phyloP scores from a whole-genome alignment of 2,888 invertebrate species.

The Xestoiulus laeticollis region DNA sequence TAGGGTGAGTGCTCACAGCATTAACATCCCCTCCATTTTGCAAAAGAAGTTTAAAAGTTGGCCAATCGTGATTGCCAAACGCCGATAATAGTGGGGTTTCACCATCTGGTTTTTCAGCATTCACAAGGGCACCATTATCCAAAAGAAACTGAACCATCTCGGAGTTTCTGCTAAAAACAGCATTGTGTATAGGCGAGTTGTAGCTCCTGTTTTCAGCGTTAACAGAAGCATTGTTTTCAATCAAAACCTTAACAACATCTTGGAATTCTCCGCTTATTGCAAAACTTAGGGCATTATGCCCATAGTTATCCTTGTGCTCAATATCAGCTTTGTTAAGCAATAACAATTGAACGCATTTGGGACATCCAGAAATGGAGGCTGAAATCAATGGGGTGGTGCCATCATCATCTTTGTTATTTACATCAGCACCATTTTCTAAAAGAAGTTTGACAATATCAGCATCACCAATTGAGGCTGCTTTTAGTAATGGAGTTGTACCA shows the following conservation, averaged over 20 bases:
- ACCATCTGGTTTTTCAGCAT: background rate
- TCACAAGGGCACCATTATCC: background rate
- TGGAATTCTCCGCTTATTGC: background rate
- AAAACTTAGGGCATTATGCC: background rate
- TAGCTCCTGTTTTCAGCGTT: background rate
- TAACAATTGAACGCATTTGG: background rate
- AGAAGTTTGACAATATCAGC: background rate
- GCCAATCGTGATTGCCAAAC: background rate
- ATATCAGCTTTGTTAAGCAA: background rate
- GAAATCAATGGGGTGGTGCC: background rate
- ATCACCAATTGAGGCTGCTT: background rate
- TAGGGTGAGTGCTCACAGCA: background rate
- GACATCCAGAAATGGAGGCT: background rate
- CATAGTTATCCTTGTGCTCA: background rate
- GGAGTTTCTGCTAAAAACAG: background rate
- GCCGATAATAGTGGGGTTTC: background rate
- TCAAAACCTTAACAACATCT: background rate
- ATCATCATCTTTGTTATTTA: background rate
- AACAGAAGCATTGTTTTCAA: background rate
- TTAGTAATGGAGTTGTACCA: background rate
- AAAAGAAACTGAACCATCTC: background rate
- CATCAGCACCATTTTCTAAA: background rate
- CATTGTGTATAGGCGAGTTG: background rate
- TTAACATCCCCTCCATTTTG: background rate
- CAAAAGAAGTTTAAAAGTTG: background rate